Percentiles rank a stretch among this genome's conserved stretches.
Conservation (phyloP, 2,888 invertebrate genomes). For the Siphlonurus alternatus region DNA sequence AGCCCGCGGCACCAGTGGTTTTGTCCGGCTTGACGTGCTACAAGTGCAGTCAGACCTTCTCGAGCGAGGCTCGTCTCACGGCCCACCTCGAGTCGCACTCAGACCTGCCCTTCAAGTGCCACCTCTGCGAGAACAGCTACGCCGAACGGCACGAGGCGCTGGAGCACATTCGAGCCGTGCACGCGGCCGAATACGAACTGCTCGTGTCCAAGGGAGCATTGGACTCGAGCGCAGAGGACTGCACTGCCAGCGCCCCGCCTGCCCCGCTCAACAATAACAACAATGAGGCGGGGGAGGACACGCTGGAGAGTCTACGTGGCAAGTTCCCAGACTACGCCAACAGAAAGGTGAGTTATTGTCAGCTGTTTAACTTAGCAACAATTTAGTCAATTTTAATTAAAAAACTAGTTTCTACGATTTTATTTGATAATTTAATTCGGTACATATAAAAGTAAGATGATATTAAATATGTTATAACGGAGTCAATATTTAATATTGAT, state of each 20-base stretch:
- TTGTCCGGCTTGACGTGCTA: slow-evolving; percentile 15
- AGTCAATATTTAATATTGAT: too few relatives aligned
- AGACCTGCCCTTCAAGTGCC: slow-evolving; percentile 77
- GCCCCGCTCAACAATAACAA: slow-evolving; percentile 14
- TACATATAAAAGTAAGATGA: too few relatives aligned
- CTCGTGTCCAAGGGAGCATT: slow-evolving; percentile 68
- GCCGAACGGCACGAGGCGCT: slow-evolving; percentile 61
- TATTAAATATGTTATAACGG: too few relatives aligned
- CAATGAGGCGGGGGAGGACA: slow-evolving; percentile 15
- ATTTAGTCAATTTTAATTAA: too few relatives aligned
- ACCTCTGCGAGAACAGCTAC: slow-evolving; percentile 79
- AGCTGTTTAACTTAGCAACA: too few relatives aligned
- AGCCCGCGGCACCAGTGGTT: slow-evolving; percentile 15
- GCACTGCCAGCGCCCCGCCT: slow-evolving; percentile 21
- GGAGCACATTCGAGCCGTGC: slow-evolving; percentile 60
- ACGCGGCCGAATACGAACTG: slow-evolving; percentile 60
- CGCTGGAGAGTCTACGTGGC: slow-evolving; percentile 48
- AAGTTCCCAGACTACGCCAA: slow-evolving; percentile 77
- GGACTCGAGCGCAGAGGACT: slow-evolving; percentile 36
- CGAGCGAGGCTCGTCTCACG: slow-evolving; percentile 1
- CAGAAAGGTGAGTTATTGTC: slow-evolving; percentile 49
- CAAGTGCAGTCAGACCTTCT: slow-evolving; percentile 6
- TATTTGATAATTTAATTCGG: too few relatives aligned
- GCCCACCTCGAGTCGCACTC: slow-evolving; percentile 20
- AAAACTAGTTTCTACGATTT: too few relatives aligned